phyloP scores from a whole-genome alignment of 1,140 invertebrate species.

The Sinella curviseta region DNA sequence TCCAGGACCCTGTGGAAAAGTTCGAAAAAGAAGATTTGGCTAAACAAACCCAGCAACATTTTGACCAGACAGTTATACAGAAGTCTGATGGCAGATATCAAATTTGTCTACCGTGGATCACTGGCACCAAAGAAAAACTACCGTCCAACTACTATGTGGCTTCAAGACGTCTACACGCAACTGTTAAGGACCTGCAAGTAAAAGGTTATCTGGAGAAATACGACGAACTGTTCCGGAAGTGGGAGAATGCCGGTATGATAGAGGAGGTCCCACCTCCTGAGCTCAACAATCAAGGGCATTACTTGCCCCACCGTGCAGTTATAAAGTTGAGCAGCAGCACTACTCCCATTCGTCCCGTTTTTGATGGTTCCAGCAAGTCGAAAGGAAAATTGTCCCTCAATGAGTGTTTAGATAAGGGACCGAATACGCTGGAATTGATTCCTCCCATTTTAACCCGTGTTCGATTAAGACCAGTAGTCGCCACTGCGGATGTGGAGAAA shows the following conservation, averaged over 20 bases:
- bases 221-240: too few species aligned
- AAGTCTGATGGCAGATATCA: slow-evolving; percentile 48
- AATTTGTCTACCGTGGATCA: slow-evolving; percentile 51
- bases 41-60: slow-evolving; percentile 47
- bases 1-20: slow-evolving; percentile 52
- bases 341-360: neutral
- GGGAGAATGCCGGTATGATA: slow-evolving; percentile 50
- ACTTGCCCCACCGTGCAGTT: slow-evolving; percentile 50
- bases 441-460: slow-evolving; percentile 46
- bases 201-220: slow-evolving; percentile 50
- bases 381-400: neutral
- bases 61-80: slow-evolving; percentile 49
- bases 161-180: slow-evolving; percentile 39
- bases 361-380: neutral
- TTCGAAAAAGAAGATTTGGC: slow-evolving; percentile 43
- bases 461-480: slow-evolving; percentile 51
- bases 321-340: neutral
- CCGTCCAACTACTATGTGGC: slow-evolving; percentile 45
- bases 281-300: slow-evolving; percentile 48
- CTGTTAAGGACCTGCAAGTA: slow-evolving; percentile 45
- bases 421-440: neutral
- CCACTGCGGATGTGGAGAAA: slow-evolving; percentile 55
- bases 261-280: slow-evolving; percentile 48
- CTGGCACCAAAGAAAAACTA: slow-evolving; percentile 46
- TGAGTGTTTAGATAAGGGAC: neutral